phyloP scores from a whole-genome alignment of 2,888 invertebrate species.

The Parnassius orleans region DNA sequence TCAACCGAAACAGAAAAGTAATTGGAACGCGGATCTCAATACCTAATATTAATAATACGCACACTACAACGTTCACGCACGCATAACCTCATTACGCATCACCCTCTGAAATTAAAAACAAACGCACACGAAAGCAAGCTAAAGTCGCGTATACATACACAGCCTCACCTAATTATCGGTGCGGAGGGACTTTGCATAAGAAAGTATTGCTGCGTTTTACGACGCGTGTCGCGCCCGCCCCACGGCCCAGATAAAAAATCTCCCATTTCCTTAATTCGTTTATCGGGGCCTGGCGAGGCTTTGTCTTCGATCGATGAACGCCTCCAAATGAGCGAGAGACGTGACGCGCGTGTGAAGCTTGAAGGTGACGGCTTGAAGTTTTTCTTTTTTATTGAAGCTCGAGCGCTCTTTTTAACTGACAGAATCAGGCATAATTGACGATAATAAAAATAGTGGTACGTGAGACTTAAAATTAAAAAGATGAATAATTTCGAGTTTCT shows the following conservation, averaged over 20 bases:
- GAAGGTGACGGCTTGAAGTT: constrained; percentile 60
- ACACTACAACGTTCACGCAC: constrained; percentile 19
- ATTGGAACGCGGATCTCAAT: too few relatives aligned
- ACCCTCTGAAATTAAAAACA: constrained; percentile 60
- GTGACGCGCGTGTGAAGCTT: constrained; percentile 77
- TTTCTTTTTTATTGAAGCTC: constrained; percentile 31
- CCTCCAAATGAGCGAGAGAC: constrained; percentile 75
- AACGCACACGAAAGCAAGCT: constrained; percentile 51
- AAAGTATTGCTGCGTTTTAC: constrained; percentile 80
- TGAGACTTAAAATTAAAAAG: too few relatives aligned
- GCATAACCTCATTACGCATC: constrained; percentile 35
- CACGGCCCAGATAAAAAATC: constrained; percentile 78
- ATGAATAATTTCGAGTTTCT: too few relatives aligned
- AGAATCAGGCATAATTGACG: not conserved
- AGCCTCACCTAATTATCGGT: constrained; percentile 75
- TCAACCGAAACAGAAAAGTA: too few relatives aligned
- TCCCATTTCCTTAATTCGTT: constrained; percentile 82
- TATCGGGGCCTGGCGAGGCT: constrained; percentile 77
- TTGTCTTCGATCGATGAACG: constrained; percentile 80
- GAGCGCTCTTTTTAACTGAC: constrained; percentile 12
- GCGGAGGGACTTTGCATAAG: constrained; percentile 78
- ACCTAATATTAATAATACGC: not conserved
- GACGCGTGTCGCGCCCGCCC: constrained; percentile 67
- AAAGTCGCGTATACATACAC: constrained; percentile 59
- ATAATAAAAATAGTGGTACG: too few relatives aligned